Evolutionary conservation across 1,140 invertebrate species (phyloP).

Genomic region (Limonius californicus): DNA sequence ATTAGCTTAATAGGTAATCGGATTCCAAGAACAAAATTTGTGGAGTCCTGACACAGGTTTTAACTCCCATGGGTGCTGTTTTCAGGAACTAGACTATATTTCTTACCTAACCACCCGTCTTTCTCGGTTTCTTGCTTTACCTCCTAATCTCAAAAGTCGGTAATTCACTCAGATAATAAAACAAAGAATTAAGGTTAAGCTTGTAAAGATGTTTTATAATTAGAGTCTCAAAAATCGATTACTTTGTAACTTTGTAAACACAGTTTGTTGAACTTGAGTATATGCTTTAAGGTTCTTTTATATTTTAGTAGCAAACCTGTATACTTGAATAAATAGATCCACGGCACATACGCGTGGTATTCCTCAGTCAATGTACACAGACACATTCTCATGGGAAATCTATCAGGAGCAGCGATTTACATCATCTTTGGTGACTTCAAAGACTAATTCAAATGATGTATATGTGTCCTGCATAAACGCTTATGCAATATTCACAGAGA

Average conservation of each 20-base stretch:
- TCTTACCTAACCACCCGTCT: conserved; percentile 11
- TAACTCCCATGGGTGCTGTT: conserved; percentile 13
- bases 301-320: background rate
- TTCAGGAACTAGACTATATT: conserved; percentile 15
- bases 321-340: background rate
- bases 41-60: conserved; percentile 13
- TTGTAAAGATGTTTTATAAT: background rate
- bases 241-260: too few relatives aligned
- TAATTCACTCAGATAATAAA: conserved; percentile 2
- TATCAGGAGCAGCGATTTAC: background rate
- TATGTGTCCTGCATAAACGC: background rate
- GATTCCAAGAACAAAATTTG: conserved; percentile 9
- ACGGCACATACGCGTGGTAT: background rate
- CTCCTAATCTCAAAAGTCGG: conserved; percentile 1
- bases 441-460: background rate
- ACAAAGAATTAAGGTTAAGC: background rate
- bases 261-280: too few relatives aligned
- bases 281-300: background rate
- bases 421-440: background rate
- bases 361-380: background rate
- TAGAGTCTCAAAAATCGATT: too few relatives aligned
- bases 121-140: conserved; percentile 7
- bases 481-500: background rate
- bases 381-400: background rate
- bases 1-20: conserved; percentile 14